Evolutionary conservation across 1,140 invertebrate species (phyloP).

Genomic region (Tetramorium alpestre): DNA sequence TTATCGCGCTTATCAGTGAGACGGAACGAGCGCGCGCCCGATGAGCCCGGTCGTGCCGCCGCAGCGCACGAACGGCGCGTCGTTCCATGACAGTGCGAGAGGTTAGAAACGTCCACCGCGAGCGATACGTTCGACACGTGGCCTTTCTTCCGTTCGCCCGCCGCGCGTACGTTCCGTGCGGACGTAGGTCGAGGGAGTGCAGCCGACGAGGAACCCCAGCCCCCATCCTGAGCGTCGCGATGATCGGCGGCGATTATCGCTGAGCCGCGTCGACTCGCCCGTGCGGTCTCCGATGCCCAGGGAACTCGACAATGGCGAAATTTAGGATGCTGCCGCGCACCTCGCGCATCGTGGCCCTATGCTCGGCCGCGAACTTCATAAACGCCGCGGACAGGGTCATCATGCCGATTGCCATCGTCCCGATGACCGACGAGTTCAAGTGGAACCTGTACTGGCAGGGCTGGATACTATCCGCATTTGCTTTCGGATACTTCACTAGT

Average conservation of each 20-base stretch:
- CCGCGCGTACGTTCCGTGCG: too few relatives aligned
- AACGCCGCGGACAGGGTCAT: conserved; percentile 93
- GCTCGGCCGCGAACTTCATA: conserved; percentile 92
- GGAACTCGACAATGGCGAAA: conserved; percentile 80
- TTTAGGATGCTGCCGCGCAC: conserved; percentile 86
- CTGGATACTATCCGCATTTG: conserved; percentile 93
- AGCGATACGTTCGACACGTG: too few relatives aligned
- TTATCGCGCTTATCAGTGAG: too few relatives aligned
- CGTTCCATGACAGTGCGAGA: too few relatives aligned
- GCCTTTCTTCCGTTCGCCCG: too few relatives aligned
- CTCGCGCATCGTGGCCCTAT: conserved; percentile 89
- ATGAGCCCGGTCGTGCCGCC: too few relatives aligned
- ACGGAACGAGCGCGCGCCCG: too few relatives aligned
- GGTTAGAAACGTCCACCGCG: too few relatives aligned
- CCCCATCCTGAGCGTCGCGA: neutral
- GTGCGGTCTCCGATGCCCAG: neutral
- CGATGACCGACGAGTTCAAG: conserved; percentile 91
- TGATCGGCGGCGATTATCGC: conserved; percentile 4
- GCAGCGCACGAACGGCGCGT: too few relatives aligned
- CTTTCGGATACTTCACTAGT: conserved; percentile 93
- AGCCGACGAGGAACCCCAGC: neutral
- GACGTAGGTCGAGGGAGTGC: too few relatives aligned
- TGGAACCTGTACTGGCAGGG: conserved; percentile 92
- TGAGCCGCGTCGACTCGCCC: neutral
- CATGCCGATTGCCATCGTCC: conserved; percentile 93